Conservation (phyloP, 2,888 invertebrate genomes). For the Neoscelio sp. region DNA sequence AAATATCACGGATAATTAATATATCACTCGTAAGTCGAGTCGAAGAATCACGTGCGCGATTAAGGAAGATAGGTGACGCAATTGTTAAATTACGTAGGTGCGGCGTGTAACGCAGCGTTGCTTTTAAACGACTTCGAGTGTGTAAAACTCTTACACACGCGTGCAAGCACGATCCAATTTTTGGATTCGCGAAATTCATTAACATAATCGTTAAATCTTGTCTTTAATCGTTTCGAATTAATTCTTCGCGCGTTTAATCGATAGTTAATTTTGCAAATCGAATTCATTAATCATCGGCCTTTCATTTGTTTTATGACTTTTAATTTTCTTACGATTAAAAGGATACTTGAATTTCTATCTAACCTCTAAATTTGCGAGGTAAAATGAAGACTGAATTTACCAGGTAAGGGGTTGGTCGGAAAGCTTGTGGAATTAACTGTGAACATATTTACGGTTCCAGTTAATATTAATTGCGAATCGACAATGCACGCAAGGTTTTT, state of each 20-base stretch:
- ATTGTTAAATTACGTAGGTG: conserved; percentile 63
- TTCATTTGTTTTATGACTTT: too few species aligned
- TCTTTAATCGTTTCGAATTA: conserved; percentile 5
- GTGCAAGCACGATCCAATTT: conserved; percentile 43
- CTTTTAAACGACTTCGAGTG: conserved; percentile 51
- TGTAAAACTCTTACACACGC: conserved; percentile 6
- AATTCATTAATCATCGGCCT: too few species aligned
- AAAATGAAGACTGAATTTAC: too few species aligned
- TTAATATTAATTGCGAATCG: conserved; percentile 40
- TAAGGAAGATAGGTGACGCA: conserved; percentile 59
- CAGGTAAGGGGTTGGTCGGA: too few species aligned
- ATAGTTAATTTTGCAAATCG: too few species aligned
- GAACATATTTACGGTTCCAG: too few species aligned
- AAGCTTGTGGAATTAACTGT: too few species aligned
- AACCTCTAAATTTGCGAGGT: too few species aligned
- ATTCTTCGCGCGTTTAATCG: conserved; percentile 5
- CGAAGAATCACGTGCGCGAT: conserved; percentile 62
- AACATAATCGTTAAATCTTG: conserved; percentile 45
- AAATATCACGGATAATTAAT: conserved; percentile 1
- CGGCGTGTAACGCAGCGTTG: conserved; percentile 38
- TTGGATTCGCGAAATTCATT: conserved; percentile 48
- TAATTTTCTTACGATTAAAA: too few species aligned
- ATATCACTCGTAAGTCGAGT: conserved; percentile 33
- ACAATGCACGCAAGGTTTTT: conserved; percentile 52
- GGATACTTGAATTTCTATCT: too few species aligned